Evolutionary conservation across 2,888 invertebrate species (phyloP).

Genomic region (Amblyjoppa fuscipennis): DNA sequence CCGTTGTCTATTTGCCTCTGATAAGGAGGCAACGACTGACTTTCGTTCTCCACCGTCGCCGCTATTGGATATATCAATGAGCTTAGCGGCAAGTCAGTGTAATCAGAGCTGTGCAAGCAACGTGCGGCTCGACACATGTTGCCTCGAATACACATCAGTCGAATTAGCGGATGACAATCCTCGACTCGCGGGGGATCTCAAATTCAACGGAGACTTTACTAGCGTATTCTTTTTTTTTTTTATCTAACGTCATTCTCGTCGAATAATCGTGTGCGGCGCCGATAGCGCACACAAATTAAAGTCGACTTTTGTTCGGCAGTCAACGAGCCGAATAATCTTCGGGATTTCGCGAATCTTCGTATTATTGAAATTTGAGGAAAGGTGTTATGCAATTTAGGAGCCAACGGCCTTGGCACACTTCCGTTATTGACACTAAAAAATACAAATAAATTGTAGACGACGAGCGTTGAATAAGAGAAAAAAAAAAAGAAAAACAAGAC

Average conservation of each 20-base stretch:
- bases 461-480: neutral
- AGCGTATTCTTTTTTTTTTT: neutral
- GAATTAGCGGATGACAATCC: neutral
- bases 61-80: neutral
- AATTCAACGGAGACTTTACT: neutral
- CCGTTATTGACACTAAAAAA: neutral
- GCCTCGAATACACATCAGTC: neutral
- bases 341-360: neutral
- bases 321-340: conserved; percentile 11
- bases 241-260: no score
- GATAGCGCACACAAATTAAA: no score
- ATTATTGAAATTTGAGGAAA: neutral
- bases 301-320: neutral
- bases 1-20: neutral
- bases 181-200: neutral
- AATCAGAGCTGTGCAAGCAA: neutral
- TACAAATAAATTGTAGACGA: neutral
- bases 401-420: neutral
- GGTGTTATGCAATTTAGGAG: neutral
- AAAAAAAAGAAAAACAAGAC: neutral
- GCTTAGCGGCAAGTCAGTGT: neutral
- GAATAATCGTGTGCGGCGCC: no score
- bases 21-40: neutral
- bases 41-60: neutral
- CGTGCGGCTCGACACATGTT: neutral